Evolutionary conservation across 2,113 vertebrate genomes (phyloP).

Genomic region (Ploceus nigricollis): DNA sequence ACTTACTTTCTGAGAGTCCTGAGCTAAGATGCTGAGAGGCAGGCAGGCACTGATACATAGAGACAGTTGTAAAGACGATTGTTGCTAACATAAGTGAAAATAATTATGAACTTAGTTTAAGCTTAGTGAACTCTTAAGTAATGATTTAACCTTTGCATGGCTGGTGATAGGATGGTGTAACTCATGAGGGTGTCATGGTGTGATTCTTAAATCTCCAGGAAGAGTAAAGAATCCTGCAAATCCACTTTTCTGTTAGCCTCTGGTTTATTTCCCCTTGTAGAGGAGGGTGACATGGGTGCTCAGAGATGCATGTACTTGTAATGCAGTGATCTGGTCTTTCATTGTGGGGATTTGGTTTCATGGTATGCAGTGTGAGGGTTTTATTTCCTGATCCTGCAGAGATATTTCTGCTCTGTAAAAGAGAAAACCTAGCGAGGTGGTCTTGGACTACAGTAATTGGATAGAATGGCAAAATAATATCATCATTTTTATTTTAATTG

Average conservation of each 20-base stretch:
- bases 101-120: not conserved
- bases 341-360: not conserved
- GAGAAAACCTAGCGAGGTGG: not conserved
- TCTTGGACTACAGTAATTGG: not conserved
- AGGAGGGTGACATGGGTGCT: not conserved
- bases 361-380: not conserved
- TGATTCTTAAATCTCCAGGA: not conserved
- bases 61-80: not conserved
- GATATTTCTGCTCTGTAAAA: not conserved
- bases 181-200: not conserved
- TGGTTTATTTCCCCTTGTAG: not conserved
- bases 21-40: not conserved
- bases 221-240: not conserved
- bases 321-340: not conserved
- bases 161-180: not conserved
- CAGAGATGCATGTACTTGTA: not conserved
- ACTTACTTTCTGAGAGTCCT: not conserved
- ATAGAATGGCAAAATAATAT: not conserved
- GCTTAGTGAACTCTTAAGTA: not conserved
- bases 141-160: not conserved
- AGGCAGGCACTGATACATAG: not conserved
- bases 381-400: not conserved
- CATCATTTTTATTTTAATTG: not conserved
- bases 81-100: not conserved
- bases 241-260: not conserved